Evolutionary conservation across 2,888 invertebrate species (phyloP), one percentile per base, ranked within the genome.

Genomic region (Phortica okadai): DNA sequence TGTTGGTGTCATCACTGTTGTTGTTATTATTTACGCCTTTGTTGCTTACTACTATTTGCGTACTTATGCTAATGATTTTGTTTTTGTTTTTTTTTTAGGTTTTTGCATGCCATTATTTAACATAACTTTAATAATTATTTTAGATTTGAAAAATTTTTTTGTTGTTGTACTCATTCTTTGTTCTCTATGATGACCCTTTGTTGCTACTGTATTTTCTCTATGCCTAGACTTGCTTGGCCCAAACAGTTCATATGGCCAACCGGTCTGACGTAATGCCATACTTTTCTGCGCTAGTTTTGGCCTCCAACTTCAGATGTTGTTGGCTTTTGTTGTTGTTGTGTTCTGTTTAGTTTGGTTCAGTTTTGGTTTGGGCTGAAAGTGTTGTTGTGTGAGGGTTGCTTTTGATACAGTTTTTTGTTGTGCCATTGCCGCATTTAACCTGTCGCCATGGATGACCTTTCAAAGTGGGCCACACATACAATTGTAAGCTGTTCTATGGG

Each of bases 311-410:
- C 56, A 33, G 6, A 14, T n/a, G 14, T 59, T 58, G 73, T 58
- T 58, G 56, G 41, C 41, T 73, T 73, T 73, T 42, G 21, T 66
- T 73, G 58, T 58, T 72, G 76, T 62, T 78, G 77, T 80, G 77
- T 80, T 79, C 80, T 75, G 62, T 77, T 80, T 67, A 78, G 75
- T 82, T 82, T 82, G 83, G 81, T 78, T 78, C 78, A 78, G 67
- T 77, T 81, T 79, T 73, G 78, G 21, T 21, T 21, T 21, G 21
- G 21, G 82, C 81, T 82, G 14, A 21, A 70, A 45, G 14, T 11
- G 16, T 16, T 16, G 45, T 62, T 78, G 73, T 54, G 62, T 74
- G 76, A 11, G 70, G 41, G 67, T 16, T 73, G 45, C 70, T 21
- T 73, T 67, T 33, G 33, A 33, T 33, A 33, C 33, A 33, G 33